Conservation (phyloP, 2,113 vertebrate species). For the Bujurquina vittata region DNA sequence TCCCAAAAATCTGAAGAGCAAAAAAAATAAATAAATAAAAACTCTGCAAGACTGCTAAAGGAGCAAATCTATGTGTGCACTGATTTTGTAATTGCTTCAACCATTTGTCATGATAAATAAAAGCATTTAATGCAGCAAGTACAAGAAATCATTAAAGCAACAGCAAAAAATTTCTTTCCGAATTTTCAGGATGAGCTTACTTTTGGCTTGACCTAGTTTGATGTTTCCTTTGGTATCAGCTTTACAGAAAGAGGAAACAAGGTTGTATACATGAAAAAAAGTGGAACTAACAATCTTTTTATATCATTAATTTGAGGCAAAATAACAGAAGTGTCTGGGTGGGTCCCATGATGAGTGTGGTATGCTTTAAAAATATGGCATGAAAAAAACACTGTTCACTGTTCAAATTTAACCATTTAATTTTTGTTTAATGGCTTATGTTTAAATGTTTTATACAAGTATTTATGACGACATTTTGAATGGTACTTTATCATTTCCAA, state of each 20-base stretch:
- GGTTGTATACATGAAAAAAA: slow-evolving; percentile 55
- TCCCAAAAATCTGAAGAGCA: not conserved
- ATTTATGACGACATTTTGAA: not conserved
- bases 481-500: not conserved
- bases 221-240: slow-evolving; percentile 23
- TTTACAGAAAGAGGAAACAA: slow-evolving; percentile 39
- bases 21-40: not conserved
- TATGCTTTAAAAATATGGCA: slow-evolving; percentile 1
- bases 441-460: not conserved
- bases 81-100: not conserved
- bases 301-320: slow-evolving; percentile 3
- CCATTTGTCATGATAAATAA: not conserved
- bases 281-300: slow-evolving; percentile 41
- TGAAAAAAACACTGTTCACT: not conserved
- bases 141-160: not conserved
- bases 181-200: not conserved
- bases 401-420: not conserved
- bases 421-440: not conserved
- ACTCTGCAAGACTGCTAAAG: not conserved
- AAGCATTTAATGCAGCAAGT: not conserved
- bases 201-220: slow-evolving; percentile 25
- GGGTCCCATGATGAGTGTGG: slow-evolving; percentile 47
- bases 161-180: not conserved
- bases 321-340: slow-evolving; percentile 62
- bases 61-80: not conserved